Percentiles rank a stretch among this genome's conserved stretches.
Evolutionary conservation across 1,140 invertebrate species (phyloP).

Genomic region (Platyura marginata): DNA sequence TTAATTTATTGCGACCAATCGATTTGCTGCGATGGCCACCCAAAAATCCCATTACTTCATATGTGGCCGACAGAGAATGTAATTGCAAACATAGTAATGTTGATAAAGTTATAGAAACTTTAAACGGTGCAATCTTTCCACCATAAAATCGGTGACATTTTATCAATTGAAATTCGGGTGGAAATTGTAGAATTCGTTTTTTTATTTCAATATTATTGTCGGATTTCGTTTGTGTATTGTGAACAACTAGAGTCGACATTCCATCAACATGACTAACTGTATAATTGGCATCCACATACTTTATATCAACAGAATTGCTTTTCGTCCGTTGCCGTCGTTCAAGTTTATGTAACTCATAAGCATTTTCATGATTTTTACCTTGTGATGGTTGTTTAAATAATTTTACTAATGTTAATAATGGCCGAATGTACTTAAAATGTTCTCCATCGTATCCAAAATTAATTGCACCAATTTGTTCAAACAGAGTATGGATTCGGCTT

Average conservation of each 20-base stretch:
- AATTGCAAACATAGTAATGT: conserved; percentile 44
- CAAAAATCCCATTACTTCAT: conserved; percentile 54
- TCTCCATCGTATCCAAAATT: conserved; percentile 42
- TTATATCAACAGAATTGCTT: conserved; percentile 2
- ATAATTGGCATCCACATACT: conserved; percentile 39
- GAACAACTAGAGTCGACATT: conserved; percentile 17
- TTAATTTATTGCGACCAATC: conserved; percentile 14
- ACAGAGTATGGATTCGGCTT: conserved; percentile 36
- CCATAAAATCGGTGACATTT: conserved; percentile 31
- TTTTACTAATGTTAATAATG: conserved; percentile 3
- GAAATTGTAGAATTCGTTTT: conserved; percentile 14
- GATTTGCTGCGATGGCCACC: conserved; percentile 30
- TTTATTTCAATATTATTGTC: conserved; percentile 17
- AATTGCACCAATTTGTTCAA: conserved; percentile 43
- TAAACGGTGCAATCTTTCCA: conserved; percentile 36
- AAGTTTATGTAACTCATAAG: neutral
- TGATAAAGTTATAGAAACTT: conserved; percentile 32
- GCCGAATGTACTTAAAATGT: conserved; percentile 5
- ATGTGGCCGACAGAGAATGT: conserved; percentile 43
- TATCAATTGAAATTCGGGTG: conserved; percentile 25
- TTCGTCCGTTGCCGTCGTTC: neutral
- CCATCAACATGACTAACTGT: conserved; percentile 35
- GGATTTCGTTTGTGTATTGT: conserved; percentile 21
- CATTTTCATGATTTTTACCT: neutral
- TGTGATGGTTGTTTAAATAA: neutral